Percentiles rank a stretch among this genome's conserved stretches.
Conservation (phyloP, 2,888 invertebrate genomes). For the Malthinus flaveolus region DNA sequence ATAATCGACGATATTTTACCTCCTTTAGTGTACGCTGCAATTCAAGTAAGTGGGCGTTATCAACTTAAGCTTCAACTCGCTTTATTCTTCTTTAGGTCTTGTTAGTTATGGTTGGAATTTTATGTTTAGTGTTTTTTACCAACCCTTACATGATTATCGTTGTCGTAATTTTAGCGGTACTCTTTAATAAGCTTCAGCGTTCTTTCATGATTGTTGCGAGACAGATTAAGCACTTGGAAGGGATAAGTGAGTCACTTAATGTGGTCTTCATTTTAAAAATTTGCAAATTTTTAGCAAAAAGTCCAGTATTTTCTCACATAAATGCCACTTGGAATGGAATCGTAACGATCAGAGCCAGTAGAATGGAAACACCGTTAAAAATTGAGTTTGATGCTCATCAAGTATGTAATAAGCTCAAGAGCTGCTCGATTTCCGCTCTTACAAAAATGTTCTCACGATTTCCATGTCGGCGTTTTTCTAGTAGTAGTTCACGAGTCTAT, state of each 20-base stretch:
- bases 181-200: constrained; percentile 65
- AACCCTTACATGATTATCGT: constrained; percentile 68
- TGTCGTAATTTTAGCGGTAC: constrained; percentile 61
- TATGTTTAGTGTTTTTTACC: constrained; percentile 69
- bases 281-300: constrained; percentile 52
- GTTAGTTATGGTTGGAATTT: constrained; percentile 69
- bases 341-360: constrained; percentile 78
- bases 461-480: constrained; percentile 69
- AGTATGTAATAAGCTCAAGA: no score
- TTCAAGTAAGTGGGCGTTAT: constrained; percentile 51
- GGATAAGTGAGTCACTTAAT: constrained; percentile 51
- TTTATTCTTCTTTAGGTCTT: constrained; percentile 52
- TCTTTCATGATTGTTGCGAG: constrained; percentile 72
- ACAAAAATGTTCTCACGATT: constrained; percentile 67
- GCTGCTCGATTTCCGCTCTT: constrained; percentile 70
- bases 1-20: constrained; percentile 64
- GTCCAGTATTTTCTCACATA: constrained; percentile 88
- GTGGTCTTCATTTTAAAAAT: background rate
- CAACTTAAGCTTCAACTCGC: background rate
- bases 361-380: constrained; percentile 68
- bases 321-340: constrained; percentile 81
- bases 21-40: constrained; percentile 57
- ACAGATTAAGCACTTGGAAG: constrained; percentile 67
- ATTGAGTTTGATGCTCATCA: constrained; percentile 71
- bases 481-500: no score